phyloP scores from a whole-genome alignment of 2,113 vertebrate species.

The Sinocyclocheilus rhinocerous region DNA sequence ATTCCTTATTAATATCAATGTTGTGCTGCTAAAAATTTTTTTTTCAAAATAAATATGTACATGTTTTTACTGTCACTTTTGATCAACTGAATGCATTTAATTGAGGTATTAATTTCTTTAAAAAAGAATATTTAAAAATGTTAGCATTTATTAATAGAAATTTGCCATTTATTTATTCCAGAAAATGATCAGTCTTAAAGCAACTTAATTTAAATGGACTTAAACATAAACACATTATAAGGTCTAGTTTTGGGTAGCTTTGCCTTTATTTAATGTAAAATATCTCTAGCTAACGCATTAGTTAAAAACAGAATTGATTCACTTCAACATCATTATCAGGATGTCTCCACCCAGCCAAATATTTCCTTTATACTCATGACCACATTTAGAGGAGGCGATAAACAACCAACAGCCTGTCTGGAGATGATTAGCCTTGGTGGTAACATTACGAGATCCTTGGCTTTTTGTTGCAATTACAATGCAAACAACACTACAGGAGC shows the following conservation, averaged over 20 bases:
- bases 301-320: neutral
- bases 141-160: too few species aligned
- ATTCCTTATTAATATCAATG: too few species aligned
- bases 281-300: neutral
- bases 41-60: too few species aligned
- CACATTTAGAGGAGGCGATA: neutral
- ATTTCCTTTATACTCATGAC: neutral
- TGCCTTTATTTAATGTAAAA: neutral
- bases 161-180: too few species aligned
- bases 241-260: neutral
- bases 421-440: neutral
- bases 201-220: too few species aligned
- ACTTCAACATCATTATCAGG: neutral
- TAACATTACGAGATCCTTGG: neutral
- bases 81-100: neutral
- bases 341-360: neutral
- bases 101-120: neutral
- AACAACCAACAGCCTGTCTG: neutral
- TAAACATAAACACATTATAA: neutral
- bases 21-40: too few species aligned
- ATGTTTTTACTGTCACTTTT: too few species aligned
- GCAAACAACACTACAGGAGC: neutral
- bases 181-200: too few species aligned
- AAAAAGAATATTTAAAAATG: too few species aligned
- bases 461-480: neutral